Evolutionary conservation across 1,140 invertebrate genomes (phyloP).

Genomic region (Drosophila pseudoananassae): DNA sequence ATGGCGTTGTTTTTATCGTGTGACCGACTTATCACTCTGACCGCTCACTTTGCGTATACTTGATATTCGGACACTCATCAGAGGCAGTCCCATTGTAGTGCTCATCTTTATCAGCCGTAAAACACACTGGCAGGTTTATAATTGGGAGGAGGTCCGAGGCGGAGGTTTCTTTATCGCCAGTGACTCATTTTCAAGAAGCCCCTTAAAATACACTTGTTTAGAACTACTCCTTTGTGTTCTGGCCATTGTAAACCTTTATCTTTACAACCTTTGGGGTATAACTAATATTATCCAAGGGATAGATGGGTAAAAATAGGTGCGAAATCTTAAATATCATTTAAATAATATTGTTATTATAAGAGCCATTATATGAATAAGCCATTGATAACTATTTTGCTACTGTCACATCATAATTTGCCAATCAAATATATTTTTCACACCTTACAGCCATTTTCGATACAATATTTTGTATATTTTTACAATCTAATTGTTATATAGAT

Average conservation of each 20-base stretch:
- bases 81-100: not conserved
- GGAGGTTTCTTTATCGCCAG: constrained; percentile 19
- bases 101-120: constrained; percentile 7
- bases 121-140: constrained; percentile 1
- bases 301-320: too few species aligned
- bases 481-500: constrained; percentile 36
- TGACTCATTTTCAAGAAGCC: constrained; percentile 20
- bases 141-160: constrained; percentile 9
- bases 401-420: not conserved
- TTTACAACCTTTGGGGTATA: not conserved
- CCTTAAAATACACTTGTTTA: not conserved
- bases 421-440: not conserved
- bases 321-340: too few species aligned
- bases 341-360: too few species aligned
- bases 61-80: constrained; percentile 23
- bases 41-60: constrained; percentile 53
- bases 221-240: not conserved
- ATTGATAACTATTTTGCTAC: not conserved
- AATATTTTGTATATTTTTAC: not conserved
- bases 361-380: not conserved
- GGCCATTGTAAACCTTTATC: not conserved
- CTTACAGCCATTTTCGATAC: not conserved
- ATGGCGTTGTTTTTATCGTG: constrained; percentile 8
- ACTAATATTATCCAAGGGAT: too few species aligned
- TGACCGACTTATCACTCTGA: constrained; percentile 7